Base-by-base conservation (phyloP, 2,888 invertebrate species). In the Rotaria sp. region DNA sequence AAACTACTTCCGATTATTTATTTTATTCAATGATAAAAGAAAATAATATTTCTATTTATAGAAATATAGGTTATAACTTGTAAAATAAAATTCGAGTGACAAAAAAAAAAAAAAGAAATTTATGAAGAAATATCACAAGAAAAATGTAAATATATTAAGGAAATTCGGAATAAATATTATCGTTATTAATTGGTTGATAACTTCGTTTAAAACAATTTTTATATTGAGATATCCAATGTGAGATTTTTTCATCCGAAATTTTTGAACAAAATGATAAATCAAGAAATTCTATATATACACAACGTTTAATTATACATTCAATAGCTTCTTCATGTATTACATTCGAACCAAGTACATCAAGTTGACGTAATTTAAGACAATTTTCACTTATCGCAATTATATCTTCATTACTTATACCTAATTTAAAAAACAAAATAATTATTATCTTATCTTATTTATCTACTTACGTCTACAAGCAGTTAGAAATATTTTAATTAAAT, bases 141-240 rank as follows among this genome's bases (percentile, higher is more conserved):
- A 67, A 57, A 57, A 8, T 5, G 11, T 4, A 15, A 67, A 35
- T 7, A 30, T 8, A 45, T 80, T 80, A 80, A 80, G 3, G 0
- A 5, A n/a, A 80, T 80, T 80, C 80, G 13, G 38, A 13, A 45
- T 80, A 24, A 80, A 80, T 80, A n/a, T 80, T 45, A 26, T 26
- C 26, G 45, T 24, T 8, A 45, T 45, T 38, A 7, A 11, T 10
- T 26, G 80, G 80, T n/a, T 45, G 11, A 80, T 41, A 80, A 45
- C 45, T 80, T 26, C 80, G 80, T n/a, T 80, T 80, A n/a, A 80
- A 45, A 80, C 80, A 80, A 45, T 24, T 41, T 45, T 80, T 80
- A 35, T 80, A 80, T 45, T n/a, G 41, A 15, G 7, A 8, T n/a
- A 7, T 80, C 80, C 80, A 80, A 15, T 0, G 24, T 15, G 38